Evolutionary conservation across 2,888 invertebrate species (phyloP).

Genomic region (Agonopterix alstromeriana): DNA sequence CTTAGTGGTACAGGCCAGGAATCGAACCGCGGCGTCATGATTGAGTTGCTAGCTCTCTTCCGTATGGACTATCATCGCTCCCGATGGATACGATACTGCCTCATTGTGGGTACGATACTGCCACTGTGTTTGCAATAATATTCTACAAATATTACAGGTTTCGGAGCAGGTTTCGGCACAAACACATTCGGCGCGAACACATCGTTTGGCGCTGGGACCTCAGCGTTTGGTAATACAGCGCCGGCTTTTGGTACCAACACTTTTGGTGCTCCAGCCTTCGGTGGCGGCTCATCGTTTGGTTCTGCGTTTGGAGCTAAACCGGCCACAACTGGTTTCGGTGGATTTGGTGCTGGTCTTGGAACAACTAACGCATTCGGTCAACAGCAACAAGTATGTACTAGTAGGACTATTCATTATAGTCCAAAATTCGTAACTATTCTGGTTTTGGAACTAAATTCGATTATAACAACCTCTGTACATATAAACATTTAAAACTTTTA

Average conservation of each 20-base stretch:
- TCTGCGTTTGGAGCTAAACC: constrained; percentile 57
- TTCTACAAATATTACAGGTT: constrained; percentile 29
- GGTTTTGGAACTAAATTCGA: too few species aligned
- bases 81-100: too few species aligned
- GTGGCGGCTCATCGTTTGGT: constrained; percentile 20
- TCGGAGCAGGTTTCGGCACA: constrained; percentile 25
- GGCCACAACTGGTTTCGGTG: constrained; percentile 60
- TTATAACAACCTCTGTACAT: too few species aligned
- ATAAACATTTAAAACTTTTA: too few species aligned
- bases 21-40: too few species aligned
- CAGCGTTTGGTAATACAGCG: constrained; percentile 38
- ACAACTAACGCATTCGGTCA: constrained; percentile 61
- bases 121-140: too few species aligned
- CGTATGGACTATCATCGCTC: too few species aligned
- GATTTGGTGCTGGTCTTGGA: constrained; percentile 61
- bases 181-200: constrained; percentile 43
- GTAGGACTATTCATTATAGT: too few species aligned
- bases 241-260: constrained; percentile 52
- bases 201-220: constrained; percentile 42
- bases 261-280: constrained; percentile 43
- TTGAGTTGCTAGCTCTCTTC: too few species aligned
- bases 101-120: too few species aligned
- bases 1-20: too few species aligned
- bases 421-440: too few species aligned
- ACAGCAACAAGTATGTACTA: constrained; percentile 38